Evolutionary conservation across 1,140 invertebrate genomes (phyloP), one percentile per base, ranked within the genome.

Genomic region (Proctacanthus coquilletti): DNA sequence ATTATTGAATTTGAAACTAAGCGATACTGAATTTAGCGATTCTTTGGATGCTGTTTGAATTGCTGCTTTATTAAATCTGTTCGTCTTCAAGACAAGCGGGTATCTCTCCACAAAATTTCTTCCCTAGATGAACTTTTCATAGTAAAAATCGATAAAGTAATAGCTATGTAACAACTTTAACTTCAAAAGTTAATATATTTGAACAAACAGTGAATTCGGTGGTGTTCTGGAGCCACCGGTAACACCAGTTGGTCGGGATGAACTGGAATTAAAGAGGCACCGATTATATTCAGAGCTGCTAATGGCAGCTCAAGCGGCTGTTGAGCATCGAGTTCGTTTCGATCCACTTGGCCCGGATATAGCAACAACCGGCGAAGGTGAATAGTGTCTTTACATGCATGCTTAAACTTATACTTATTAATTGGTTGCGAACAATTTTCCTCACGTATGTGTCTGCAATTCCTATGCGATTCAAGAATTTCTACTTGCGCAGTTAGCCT

Each of bases 251-350:
- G 79, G 77, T 30, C 68, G 75, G 29, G 80, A 83, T 55, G 79
- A 83, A 53, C 57, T 83, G 43, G 79, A 79, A 40, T 58, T 83
- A 41, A 65, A 77, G 29, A 68, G 79, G 34, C 78, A 82, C 55
- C 65, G 78, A 45, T 77, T 82, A 54, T 82, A 83, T 56, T 78
- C 78, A 29, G 79, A 81, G 47, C 64, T 83, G 36, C 66, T 83
- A 32, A 70, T 70, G 42, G 77, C 77, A 42, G 71, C 77, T 19
- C 69, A 75, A 53, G 73, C 71, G 39, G 72, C 75, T 27, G 67
- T 71, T n/a, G 75, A 78, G 51, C 77, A 82, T 58, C 72, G 72
- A 50, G 78, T 80, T 42, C 67, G 74, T 39, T 81, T 80, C 59
- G 75, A 80, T 58, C 75, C 77, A 11, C 62, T 78, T 17, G 75